Conservation (phyloP, 2,113 vertebrate genomes). For the Prunella fulvescens region DNA sequence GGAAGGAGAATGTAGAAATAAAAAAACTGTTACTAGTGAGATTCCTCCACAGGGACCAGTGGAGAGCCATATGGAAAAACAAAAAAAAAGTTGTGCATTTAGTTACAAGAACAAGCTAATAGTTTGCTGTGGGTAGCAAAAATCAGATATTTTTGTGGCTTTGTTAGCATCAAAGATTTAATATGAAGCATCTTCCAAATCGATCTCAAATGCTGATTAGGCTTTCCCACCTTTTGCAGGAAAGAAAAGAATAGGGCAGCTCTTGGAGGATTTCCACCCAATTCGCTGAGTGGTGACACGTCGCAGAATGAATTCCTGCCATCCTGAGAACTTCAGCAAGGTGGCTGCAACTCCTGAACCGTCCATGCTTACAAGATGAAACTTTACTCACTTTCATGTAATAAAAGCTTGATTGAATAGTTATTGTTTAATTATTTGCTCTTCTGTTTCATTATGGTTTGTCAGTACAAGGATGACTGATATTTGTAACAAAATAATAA, state of each 20-base stretch:
- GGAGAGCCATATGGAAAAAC: neutral
- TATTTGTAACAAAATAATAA: neutral
- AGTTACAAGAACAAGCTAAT: neutral
- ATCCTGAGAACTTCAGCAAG: rapidly evolving
- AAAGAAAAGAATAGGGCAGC: conserved; percentile 78
- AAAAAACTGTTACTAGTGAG: neutral
- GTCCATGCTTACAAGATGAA: neutral
- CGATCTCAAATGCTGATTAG: rapidly evolving
- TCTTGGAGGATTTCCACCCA: conserved; percentile 83
- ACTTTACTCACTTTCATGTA: neutral
- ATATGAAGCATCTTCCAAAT: neutral
- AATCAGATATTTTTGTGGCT: neutral
- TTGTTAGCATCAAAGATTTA: neutral
- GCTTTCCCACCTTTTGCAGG: conserved; percentile 64
- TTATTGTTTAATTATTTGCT: neutral
- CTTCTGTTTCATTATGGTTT: neutral
- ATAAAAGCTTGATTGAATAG: neutral
- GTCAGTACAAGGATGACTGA: rapidly evolving
- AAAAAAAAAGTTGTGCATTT: neutral
- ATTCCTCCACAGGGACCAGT: neutral
- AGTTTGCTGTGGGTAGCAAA: neutral
- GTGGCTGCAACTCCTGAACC: neutral
- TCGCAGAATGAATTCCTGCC: neutral
- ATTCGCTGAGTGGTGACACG: conserved; percentile 64
- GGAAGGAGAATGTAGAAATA: neutral